A percentile compares a stretch with the other conserved stretches of the same genome.
These are phyloP conservation scores for Datnioides undecimradiatus DNA, from an alignment of 2,113 vertebrate species.

Conservation along the genomic window DNA sequence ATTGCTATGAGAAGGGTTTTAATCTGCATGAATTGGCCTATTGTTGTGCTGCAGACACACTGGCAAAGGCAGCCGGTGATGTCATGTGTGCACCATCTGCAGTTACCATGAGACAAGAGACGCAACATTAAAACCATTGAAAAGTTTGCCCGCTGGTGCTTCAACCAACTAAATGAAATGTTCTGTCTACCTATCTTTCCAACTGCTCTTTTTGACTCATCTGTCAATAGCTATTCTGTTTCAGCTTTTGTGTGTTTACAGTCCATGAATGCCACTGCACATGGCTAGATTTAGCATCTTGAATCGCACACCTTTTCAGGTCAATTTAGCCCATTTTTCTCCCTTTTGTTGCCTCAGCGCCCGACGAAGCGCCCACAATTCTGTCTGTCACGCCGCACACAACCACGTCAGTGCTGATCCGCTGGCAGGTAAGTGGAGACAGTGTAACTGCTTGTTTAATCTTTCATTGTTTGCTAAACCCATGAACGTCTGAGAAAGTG, in stretches of 20 bases:
- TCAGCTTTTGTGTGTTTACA: constrained; percentile 43
- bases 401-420: constrained; percentile 94
- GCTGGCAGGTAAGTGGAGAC: constrained; percentile 90
- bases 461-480: constrained; percentile 39
- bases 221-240: constrained; percentile 34
- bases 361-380: constrained; percentile 91
- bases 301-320: constrained; percentile 57
- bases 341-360: constrained; percentile 83
- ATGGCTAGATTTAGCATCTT: constrained; percentile 17
- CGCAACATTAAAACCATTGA: constrained; percentile 33
- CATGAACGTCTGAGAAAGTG: constrained; percentile 34
- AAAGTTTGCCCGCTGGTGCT: constrained; percentile 1
- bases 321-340: constrained; percentile 62
- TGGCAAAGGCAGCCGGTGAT: constrained; percentile 53
- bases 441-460: neutral
- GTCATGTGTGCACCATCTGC: constrained; percentile 55
- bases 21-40: constrained; percentile 26
- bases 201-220: constrained; percentile 38
- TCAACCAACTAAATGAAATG: constrained; percentile 16
- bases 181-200: constrained; percentile 18
- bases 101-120: constrained; percentile 42
- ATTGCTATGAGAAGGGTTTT: neutral
- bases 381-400: constrained; percentile 95
- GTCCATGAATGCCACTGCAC: constrained; percentile 68
- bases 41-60: constrained; percentile 19